Conservation (phyloP, 2,113 vertebrate genomes). For the Nesoenas mayeri region DNA sequence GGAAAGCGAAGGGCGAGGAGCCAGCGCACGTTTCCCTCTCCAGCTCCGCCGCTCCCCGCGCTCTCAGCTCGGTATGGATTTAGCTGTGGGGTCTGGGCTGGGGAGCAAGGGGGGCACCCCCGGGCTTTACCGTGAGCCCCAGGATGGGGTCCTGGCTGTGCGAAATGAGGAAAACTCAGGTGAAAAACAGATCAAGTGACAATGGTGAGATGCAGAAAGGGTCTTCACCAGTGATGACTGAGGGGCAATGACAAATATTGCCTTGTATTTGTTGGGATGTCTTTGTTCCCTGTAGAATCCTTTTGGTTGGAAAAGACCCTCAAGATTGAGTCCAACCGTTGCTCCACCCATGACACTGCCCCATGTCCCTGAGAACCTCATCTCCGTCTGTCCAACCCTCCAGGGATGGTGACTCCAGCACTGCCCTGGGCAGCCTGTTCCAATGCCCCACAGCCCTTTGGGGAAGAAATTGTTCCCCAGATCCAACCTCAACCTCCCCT, state of each 20-base stretch:
- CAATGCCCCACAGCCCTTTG: no score
- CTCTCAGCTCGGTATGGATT: fast-evolving
- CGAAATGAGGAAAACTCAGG: not conserved
- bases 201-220: not conserved
- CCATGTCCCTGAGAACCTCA: no score
- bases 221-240: not conserved
- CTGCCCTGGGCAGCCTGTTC: no score
- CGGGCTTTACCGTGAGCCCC: not conserved
- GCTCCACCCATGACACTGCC: no score
- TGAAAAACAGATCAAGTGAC: not conserved
- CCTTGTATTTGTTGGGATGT: fast-evolving
- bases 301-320: no score
- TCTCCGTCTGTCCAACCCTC: no score
- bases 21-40: not conserved
- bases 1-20: not conserved
- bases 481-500: no score
- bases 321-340: no score
- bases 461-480: no score
- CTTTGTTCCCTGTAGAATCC: not conserved
- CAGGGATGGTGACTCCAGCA: no score
- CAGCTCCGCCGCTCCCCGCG: fast-evolving
- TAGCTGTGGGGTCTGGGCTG: not conserved
- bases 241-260: not conserved
- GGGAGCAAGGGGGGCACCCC: not conserved
- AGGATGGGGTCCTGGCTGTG: not conserved